phyloP scores from a whole-genome alignment of 2,113 vertebrate genomes.

The Pipa parva region DNA sequence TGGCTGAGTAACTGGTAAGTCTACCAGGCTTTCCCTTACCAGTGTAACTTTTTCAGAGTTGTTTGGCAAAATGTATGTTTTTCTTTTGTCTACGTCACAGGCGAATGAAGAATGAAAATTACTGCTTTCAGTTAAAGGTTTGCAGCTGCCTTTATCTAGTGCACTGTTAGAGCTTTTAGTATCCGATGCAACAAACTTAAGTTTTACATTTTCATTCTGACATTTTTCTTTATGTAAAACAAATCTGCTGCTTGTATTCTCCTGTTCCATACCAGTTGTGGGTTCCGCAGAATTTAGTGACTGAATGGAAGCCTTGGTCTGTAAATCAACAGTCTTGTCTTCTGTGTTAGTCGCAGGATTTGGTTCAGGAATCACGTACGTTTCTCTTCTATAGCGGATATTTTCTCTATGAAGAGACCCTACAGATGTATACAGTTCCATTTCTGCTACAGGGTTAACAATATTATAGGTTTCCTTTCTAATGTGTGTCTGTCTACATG shows the following conservation, averaged over 20 bases:
- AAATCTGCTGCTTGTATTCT: not conserved
- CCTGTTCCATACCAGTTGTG: not conserved
- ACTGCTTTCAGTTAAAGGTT: not conserved
- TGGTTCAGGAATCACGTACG: slow-evolving; percentile 5
- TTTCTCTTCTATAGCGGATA: slow-evolving; percentile 7
- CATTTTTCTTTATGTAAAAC: not conserved
- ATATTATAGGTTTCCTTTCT: slow-evolving; percentile 19
- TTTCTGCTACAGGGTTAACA: not conserved
- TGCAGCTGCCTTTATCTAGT: slow-evolving; percentile 8
- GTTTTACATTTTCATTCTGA: not conserved
- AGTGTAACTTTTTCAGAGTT: not conserved
- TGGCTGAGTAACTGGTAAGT: not conserved
- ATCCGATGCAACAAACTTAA: slow-evolving; percentile 4
- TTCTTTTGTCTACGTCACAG: not conserved
- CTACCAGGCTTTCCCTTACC: slow-evolving; percentile 6
- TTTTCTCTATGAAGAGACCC: not conserved
- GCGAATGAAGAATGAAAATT: not conserved
- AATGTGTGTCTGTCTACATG: not conserved
- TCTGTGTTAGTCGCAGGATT: not conserved
- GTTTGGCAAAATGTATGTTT: slow-evolving; percentile 19
- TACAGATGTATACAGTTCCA: not conserved
- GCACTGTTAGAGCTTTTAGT: slow-evolving; percentile 17
- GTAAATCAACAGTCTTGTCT: not conserved
- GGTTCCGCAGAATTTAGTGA: not conserved
- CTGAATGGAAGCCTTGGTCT: not conserved